Evolutionary conservation across 2,797 vertebrate species (phyloP).

Genomic region (Poecilia picta): DNA sequence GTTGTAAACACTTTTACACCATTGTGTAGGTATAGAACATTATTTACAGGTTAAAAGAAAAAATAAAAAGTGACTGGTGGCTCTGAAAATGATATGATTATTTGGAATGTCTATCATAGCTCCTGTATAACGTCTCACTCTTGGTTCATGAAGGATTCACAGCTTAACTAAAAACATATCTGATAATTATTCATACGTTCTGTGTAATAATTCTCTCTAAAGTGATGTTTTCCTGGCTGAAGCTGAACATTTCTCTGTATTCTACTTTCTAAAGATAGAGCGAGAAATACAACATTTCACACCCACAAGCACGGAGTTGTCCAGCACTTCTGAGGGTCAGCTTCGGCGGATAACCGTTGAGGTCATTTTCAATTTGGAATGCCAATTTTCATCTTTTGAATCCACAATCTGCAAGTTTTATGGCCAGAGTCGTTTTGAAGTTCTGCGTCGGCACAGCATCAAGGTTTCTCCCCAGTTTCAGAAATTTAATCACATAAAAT

Average conservation of each 20-base stretch:
- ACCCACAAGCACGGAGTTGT: neutral
- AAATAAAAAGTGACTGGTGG: neutral
- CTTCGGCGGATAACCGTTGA: constrained; percentile 29
- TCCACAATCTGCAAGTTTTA: constrained; percentile 27
- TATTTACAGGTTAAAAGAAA: neutral
- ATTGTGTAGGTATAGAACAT: neutral
- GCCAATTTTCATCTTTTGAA: constrained; percentile 55
- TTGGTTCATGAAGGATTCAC: neutral
- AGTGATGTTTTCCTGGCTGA: neutral
- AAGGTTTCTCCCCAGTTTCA: constrained; percentile 14
- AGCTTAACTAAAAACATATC: neutral
- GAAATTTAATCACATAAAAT: constrained; percentile 58
- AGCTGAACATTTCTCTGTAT: neutral
- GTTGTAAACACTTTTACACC: neutral
- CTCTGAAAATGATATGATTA: neutral
- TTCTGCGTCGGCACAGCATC: constrained; percentile 21
- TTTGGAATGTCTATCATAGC: neutral
- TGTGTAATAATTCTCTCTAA: neutral
- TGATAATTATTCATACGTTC: neutral
- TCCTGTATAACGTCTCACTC: neutral
- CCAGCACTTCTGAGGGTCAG: constrained; percentile 28
- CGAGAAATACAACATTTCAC: neutral
- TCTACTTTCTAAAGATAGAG: neutral
- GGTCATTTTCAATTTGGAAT: constrained; percentile 55
- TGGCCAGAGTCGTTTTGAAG: constrained; percentile 57